Conservation (phyloP, 2,888 invertebrate genomes). For the Tolmerus cingulatus region DNA sequence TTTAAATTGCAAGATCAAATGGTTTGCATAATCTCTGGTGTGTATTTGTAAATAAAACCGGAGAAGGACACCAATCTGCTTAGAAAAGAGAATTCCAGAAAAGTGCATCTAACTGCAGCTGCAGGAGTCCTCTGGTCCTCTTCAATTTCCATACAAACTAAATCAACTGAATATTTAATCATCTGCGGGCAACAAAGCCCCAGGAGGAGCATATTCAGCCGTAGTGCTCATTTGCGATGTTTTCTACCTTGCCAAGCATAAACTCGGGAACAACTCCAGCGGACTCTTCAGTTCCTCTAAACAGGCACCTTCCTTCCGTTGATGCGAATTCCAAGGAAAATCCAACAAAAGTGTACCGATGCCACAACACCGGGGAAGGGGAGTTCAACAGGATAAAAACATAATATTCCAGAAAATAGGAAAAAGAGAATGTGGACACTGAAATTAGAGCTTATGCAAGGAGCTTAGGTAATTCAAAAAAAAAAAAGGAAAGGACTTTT, state of each 20-base stretch:
- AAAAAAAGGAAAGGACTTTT: background rate
- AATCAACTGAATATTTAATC: background rate
- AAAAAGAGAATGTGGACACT: background rate
- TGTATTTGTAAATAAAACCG: background rate
- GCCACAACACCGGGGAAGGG: background rate
- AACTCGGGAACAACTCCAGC: background rate
- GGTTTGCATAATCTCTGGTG: background rate
- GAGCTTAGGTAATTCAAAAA: background rate
- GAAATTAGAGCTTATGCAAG: background rate
- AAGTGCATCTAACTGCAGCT: background rate
- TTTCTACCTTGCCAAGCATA: background rate
- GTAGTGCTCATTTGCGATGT: background rate
- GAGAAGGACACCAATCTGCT: background rate
- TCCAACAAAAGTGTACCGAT: background rate
- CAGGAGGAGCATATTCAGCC: background rate
- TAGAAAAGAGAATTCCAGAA: background rate
- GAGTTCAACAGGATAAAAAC: background rate
- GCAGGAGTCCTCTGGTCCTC: background rate
- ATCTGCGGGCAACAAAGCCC: background rate
- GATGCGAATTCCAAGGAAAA: background rate
- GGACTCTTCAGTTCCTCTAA: background rate
- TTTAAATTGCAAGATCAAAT: background rate
- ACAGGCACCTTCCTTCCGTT: background rate
- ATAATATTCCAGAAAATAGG: background rate
- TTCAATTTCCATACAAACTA: background rate